Conservation (phyloP, 1,140 invertebrate genomes). For the Adoxophyes honmai region DNA sequence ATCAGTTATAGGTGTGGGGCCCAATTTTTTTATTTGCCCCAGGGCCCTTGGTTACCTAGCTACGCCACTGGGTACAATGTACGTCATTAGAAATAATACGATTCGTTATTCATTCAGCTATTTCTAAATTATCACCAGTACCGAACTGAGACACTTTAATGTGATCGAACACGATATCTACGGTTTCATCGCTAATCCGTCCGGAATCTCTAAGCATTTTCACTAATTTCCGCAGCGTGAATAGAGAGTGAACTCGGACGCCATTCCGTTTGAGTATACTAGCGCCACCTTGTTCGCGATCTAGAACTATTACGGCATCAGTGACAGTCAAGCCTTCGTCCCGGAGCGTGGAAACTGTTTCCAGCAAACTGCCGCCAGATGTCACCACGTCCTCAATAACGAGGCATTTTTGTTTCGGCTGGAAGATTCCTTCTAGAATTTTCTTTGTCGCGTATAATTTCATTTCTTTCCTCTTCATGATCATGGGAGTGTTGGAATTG, state of each 20-base stretch:
- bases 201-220: constrained; percentile 81
- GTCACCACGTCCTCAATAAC: constrained; percentile 98
- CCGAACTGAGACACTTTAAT: constrained; percentile 73
- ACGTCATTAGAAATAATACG: neutral
- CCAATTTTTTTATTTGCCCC: no score
- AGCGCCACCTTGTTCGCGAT: constrained; percentile 94
- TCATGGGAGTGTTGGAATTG: constrained; percentile 88
- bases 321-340: constrained; percentile 85
- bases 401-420: constrained; percentile 87
- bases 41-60: no score
- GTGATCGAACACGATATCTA: constrained; percentile 82
- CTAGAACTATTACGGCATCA: constrained; percentile 91
- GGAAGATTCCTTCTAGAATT: constrained; percentile 93
- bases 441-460: constrained; percentile 98
- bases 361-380: constrained; percentile 94
- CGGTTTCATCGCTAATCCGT: constrained; percentile 79
- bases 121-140: constrained; percentile 32
- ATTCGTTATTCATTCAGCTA: neutral
- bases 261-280: constrained; percentile 84
- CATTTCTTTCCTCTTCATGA: constrained; percentile 92
- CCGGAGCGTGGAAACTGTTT: constrained; percentile 88
- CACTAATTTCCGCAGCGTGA: constrained; percentile 84
- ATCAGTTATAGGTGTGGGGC: no score
- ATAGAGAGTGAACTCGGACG: constrained; percentile 84
- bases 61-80: no score